Evolutionary conservation across 2,113 vertebrate species (phyloP).

Genomic region (Geothlypis trichas): DNA sequence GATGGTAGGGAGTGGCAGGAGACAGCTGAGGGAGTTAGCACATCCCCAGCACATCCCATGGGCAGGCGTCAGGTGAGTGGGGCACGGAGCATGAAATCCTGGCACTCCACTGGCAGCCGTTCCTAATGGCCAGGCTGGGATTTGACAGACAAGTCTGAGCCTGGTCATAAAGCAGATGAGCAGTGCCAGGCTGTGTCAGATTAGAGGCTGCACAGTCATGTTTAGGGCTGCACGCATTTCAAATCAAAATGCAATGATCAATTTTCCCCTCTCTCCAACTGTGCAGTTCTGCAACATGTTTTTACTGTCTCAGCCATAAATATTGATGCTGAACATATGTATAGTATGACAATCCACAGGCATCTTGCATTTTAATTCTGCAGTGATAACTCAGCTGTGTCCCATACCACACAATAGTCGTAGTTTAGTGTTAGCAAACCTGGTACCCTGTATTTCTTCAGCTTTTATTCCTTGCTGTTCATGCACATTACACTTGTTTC

Average conservation of each 20-base stretch:
- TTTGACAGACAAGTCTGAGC: neutral
- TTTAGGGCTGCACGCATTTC: neutral
- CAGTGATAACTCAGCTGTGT: constrained; percentile 40
- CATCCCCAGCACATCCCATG: rapidly evolving
- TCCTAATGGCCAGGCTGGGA: neutral
- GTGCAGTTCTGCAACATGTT: constrained; percentile 33
- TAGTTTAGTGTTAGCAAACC: neutral
- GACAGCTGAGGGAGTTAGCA: constrained; percentile 4
- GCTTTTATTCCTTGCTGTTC: neutral
- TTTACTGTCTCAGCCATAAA: constrained; percentile 49
- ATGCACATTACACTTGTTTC: neutral
- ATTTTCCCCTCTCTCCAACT: neutral
- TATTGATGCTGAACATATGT: constrained; percentile 54
- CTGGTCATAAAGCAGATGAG: neutral
- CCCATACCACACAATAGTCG: neutral
- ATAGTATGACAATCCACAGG: neutral
- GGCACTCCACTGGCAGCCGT: neutral
- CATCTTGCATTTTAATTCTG: constrained; percentile 3
- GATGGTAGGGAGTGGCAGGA: neutral
- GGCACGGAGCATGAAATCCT: neutral
- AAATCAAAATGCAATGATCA: constrained; percentile 11
- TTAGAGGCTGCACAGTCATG: neutral
- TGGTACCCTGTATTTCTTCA: constrained; percentile 21
- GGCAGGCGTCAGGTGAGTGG: neutral
- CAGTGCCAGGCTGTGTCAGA: neutral